These are phyloP conservation scores for Pandion haliaetus DNA, from an alignment of 2,113 vertebrate genomes.

Conservation along the genomic window DNA sequence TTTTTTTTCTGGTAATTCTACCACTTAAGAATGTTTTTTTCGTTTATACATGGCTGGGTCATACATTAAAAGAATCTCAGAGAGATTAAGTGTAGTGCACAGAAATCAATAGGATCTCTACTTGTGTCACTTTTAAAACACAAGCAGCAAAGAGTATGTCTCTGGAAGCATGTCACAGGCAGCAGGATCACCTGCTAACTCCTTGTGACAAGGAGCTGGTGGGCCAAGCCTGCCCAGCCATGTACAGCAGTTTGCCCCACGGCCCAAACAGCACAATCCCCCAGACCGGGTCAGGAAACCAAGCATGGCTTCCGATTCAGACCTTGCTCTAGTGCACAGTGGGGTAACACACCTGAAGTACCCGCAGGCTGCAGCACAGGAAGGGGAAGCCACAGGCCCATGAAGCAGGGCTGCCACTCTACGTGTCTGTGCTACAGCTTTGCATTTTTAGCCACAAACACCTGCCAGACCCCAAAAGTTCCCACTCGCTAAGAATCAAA, in stretches of 20 bases:
- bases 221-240: background rate
- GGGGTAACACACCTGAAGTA: rapidly evolving
- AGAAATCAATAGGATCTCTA: background rate
- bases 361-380: rapidly evolving
- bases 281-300: background rate
- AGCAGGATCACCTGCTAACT: background rate
- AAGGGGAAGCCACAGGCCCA: background rate
- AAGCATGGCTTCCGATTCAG: rapidly evolving
- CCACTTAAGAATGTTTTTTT: background rate
- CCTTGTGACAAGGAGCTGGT: background rate
- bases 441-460: background rate
- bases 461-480: background rate
- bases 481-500: background rate
- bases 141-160: background rate
- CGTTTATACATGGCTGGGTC: background rate
- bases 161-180: rapidly evolving
- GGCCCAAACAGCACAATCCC: rapidly evolving
- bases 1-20: background rate
- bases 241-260: rapidly evolving
- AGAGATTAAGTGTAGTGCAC: background rate
- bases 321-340: background rate
- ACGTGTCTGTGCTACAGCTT: background rate
- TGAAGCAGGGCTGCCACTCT: background rate
- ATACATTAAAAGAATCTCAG: background rate
- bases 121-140: background rate